Base-by-base conservation (phyloP, 1,140 invertebrate genomes). In the Daktulosphaira vitifoliae region DNA sequence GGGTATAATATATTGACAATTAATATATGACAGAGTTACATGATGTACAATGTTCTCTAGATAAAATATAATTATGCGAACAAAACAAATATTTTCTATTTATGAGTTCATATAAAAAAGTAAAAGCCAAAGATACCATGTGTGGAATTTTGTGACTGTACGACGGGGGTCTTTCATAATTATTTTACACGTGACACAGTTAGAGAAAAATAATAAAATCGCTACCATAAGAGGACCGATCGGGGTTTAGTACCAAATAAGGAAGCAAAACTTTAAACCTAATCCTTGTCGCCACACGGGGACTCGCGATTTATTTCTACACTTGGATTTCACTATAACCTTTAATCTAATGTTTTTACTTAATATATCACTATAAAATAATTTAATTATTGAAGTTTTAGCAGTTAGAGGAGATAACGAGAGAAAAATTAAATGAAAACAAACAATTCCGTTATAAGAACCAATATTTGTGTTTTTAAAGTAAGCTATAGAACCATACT, bases 141-240 rank as follows among this genome's bases (percentile, higher is more conserved):
- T 42, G 37, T 26, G 39, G 15, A 46, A 44, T 62, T 37, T 16
- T 38, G 42, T 59, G 44, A 13, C 25, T 25, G 23, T 13, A 16
- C 42, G 54, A 16, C 42, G 54, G 42, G 44, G 18, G 16, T 48
- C 16, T 48, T 48, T 20, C 29, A 33, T 48, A 48, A 62, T 33
- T 23, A 62, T 46, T 48, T 59, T 44, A 23, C 42, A 48, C 56
- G 29, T 48, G 42, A 29, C 56, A 62, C 42, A 23, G 7, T 48
- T 26, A 46, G 42, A 23, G 26, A 59, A 59, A 29, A n/a, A 46
- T 46, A 33, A 33, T 33, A 33, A 46, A 62, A 62, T 46, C 44
- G 56, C 20, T 39, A 62, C 56, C 56, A 62, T 62, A 62, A 46
- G 56, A 7, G 56, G 42, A 46, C 42, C 9, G 56, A 62, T 62